These are phyloP conservation scores for Balaeniceps rex DNA, from an alignment of 2,113 vertebrate species.

Conservation along the genomic window DNA sequence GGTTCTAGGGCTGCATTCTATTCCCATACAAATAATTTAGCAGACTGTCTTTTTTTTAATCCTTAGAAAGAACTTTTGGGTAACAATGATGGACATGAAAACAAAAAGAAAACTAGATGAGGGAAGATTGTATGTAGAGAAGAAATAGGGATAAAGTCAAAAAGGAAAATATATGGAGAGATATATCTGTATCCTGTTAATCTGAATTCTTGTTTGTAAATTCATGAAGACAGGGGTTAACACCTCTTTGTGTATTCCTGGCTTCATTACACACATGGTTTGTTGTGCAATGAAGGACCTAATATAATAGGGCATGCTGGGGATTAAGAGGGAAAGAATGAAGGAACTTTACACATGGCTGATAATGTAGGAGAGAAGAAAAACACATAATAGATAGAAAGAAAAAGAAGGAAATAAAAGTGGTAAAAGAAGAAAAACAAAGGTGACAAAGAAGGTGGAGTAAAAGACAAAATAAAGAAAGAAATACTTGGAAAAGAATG, in stretches of 20 bases:
- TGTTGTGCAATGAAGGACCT: neutral
- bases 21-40: neutral
- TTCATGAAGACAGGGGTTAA: neutral
- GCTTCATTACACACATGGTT: neutral
- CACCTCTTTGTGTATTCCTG: neutral
- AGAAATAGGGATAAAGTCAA: neutral
- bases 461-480: neutral
- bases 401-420: neutral
- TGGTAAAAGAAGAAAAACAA: neutral
- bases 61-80: neutral
- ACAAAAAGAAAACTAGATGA: neutral
- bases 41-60: neutral
- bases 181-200: neutral
- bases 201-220: neutral
- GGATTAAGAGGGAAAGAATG: neutral
- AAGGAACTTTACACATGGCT: neutral
- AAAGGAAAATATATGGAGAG: neutral
- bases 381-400: neutral
- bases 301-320: neutral
- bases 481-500: neutral
- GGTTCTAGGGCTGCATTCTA: neutral
- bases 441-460: neutral
- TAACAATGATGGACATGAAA: neutral
- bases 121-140: neutral
- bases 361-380: neutral